A percentile compares a stretch with the other conserved stretches of the same genome.
These are phyloP conservation scores for Brachyrhaphis roseni DNA, from an alignment of 2,797 vertebrate species.

Conservation along the genomic window DNA sequence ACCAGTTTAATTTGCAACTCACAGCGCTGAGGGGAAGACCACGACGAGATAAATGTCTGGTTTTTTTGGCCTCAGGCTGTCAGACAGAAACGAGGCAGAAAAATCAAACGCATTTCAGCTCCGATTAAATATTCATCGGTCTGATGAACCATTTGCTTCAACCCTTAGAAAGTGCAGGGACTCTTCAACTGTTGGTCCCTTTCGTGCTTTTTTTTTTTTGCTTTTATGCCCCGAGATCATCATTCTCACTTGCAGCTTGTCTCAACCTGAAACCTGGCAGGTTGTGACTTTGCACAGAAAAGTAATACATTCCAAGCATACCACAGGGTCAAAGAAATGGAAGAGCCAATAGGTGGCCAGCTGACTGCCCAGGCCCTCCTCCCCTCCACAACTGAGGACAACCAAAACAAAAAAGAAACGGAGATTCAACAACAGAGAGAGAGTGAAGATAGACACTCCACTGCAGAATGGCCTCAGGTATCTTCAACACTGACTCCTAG, in stretches of 20 bases:
- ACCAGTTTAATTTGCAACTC: slow-evolving; percentile 49
- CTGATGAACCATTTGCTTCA: slow-evolving; percentile 35
- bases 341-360: slow-evolving; percentile 78
- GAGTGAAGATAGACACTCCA: slow-evolving; percentile 20
- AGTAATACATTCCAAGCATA: slow-evolving; percentile 82
- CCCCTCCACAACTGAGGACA: slow-evolving; percentile 58
- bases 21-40: slow-evolving; percentile 49
- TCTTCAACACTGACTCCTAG: neutral
- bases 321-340: slow-evolving; percentile 74
- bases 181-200: neutral
- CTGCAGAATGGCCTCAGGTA: slow-evolving; percentile 64
- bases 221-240: slow-evolving; percentile 31
- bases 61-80: slow-evolving; percentile 58
- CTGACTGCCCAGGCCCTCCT: slow-evolving; percentile 68
- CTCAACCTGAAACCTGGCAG: slow-evolving; percentile 82
- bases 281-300: slow-evolving; percentile 74
- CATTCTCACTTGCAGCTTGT: slow-evolving; percentile 71
- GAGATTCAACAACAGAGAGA: slow-evolving; percentile 40
- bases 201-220: neutral
- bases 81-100: slow-evolving; percentile 61
- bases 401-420: slow-evolving; percentile 53
- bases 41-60: slow-evolving; percentile 64
- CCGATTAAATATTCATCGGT: slow-evolving; percentile 58
- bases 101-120: slow-evolving; percentile 37
- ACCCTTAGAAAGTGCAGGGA: neutral